Evolutionary conservation across 2,113 vertebrate species (phyloP), one percentile per base, ranked within the genome.

Genomic region (Heloderma charlesbogerti): DNA sequence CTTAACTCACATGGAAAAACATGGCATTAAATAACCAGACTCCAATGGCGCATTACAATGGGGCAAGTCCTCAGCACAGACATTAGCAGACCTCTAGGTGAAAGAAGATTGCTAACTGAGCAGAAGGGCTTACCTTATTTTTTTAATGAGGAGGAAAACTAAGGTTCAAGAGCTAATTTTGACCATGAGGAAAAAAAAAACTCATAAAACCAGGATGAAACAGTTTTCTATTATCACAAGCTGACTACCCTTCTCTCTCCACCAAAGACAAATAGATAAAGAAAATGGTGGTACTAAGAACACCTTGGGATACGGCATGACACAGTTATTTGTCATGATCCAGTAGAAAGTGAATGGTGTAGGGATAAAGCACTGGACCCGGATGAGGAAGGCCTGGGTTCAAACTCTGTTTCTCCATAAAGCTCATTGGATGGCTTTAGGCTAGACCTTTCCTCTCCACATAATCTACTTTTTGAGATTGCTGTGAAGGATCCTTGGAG

Each of bases 1-100:
- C 31, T 94, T 75, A 90, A 87, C 83, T 84, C 3, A 45, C 80
- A 7, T 0, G 1, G 77, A 6, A 54, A 88, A 93, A 94, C 1
- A 91, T 12, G 0, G 6, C 18, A n/a, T 81, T 0, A 13, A 69
- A 78, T 88, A 90, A 92, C 80, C 1, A 8, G 79, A 75, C 37
- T 31, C 51, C 54, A 22, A 4, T 6, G 43, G 69, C 37, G 27
- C 69, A 87, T 0, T 72, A n/a, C 60, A 92, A 83, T 0, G 0
- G 2, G 69, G n/a, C n/a, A 37, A 0, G 0, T 75, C 15, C 75
- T 81, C 78, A 81, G 22, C 15, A 89, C 0, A 63, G 34, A 83
- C 54, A 80, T 89, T 37, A 0, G 0, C 0, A 40, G 80, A 45
- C 29, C 57, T 91, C 29, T 80, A 91, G 7, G 40, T 31, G 89